Percentiles rank a stretch among this genome's conserved stretches.
phyloP scores from a whole-genome alignment of 2,797 vertebrate species.

The Galagoides demidoff region DNA sequence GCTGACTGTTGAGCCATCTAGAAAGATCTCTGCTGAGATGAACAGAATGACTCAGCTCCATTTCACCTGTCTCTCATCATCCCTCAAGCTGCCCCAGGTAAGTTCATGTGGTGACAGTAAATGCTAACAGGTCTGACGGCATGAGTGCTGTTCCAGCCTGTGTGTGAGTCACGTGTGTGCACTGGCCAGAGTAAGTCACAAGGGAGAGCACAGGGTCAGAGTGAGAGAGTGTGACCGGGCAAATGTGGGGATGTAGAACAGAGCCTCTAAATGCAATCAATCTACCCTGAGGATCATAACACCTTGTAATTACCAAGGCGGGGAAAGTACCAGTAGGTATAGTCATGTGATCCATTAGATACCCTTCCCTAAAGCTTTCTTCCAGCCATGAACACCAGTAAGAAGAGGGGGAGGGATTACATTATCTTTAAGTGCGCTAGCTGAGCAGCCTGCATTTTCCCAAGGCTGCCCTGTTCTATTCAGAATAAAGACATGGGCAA shows the following conservation, averaged over 20 bases:
- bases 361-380: conserved; percentile 25
- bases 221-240: neutral
- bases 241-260: neutral
- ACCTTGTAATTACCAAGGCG: conserved; percentile 51
- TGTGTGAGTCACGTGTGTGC: neutral
- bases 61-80: neutral
- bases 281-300: neutral
- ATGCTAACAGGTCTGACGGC: neutral
- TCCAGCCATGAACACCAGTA: neutral
- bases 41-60: neutral
- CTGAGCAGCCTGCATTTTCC: conserved; percentile 65
- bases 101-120: neutral
- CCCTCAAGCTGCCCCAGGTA: neutral
- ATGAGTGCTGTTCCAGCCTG: neutral
- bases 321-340: neutral
- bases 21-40: neutral
- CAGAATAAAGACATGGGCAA: conserved; percentile 81
- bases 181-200: neutral
- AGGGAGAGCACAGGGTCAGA: neutral
- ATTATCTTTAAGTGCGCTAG: conserved; percentile 72
- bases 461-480: conserved; percentile 73
- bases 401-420: neutral
- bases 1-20: neutral
- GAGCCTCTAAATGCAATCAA: neutral
- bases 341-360: neutral